Conservation (phyloP, 2,113 vertebrate genomes). For the Rattus norvegicus region DNA sequence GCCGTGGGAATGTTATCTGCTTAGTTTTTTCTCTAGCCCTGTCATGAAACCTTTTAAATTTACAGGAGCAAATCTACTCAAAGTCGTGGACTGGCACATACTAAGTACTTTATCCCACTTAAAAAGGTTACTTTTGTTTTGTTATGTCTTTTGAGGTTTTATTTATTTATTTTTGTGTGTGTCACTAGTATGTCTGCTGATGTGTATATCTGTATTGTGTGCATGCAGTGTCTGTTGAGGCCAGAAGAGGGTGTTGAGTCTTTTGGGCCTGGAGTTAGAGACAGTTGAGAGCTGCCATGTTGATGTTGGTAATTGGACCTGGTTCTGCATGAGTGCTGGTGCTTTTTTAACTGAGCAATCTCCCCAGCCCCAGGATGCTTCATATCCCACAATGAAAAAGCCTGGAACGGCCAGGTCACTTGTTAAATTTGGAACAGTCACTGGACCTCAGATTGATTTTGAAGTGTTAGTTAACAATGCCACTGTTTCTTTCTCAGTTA, state of each 20-base stretch:
- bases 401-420: not conserved
- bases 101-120: not conserved
- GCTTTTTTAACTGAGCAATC: not conserved
- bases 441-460: constrained; percentile 52
- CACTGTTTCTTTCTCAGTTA: constrained; percentile 38
- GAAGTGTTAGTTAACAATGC: not conserved
- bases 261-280: not conserved
- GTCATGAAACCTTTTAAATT: not conserved
- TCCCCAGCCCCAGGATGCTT: not conserved
- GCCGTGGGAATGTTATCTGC: not conserved
- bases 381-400: not conserved
- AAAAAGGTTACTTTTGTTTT: not conserved
- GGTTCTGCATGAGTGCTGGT: not conserved
- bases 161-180: not conserved
- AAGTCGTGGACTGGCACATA: not conserved
- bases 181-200: not conserved
- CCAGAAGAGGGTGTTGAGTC: not conserved
- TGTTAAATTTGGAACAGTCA: constrained; percentile 28
- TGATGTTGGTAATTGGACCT: not conserved
- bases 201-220: not conserved
- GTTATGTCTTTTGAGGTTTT: not conserved
- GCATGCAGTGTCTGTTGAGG: not conserved
- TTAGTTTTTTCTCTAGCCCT: not conserved
- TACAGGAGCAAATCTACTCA: not conserved
- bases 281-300: not conserved